A percentile compares a stretch with the other conserved stretches of the same genome.
Conservation (phyloP, 23 tunicate genomes). For the Ascidia mentula region DNA sequence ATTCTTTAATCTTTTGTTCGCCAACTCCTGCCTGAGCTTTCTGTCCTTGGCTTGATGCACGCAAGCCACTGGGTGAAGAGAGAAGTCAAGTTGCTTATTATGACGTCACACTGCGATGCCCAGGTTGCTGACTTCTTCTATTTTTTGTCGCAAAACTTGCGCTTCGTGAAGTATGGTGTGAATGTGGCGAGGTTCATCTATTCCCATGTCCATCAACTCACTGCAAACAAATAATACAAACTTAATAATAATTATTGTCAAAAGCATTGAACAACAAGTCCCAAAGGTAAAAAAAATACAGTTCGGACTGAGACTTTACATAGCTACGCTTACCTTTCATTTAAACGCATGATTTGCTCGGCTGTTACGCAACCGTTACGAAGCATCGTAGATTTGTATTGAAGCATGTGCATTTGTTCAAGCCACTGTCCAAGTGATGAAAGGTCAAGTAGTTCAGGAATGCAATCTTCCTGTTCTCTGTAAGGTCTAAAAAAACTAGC, state of each 20-base stretch:
- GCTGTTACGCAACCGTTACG: constrained; percentile 86
- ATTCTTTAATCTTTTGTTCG: no score
- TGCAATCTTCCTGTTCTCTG: constrained; percentile 70
- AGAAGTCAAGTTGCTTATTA: no score
- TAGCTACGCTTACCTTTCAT: constrained; percentile 50
- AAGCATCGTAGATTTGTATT: constrained; percentile 61
- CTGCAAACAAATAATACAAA: constrained; percentile 28
- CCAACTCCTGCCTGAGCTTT: no score
- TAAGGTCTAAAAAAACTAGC: constrained; percentile 67
- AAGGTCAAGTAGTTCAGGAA: constrained; percentile 80
- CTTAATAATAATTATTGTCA: background rate
- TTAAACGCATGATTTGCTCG: constrained; percentile 79
- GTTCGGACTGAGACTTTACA: background rate
- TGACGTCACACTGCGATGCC: constrained; percentile 66
- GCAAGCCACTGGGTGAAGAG: no score
- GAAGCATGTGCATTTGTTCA: constrained; percentile 70
- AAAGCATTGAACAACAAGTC: background rate
- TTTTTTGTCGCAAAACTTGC: constrained; percentile 46
- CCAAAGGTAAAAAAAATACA: background rate
- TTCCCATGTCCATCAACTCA: constrained; percentile 68
- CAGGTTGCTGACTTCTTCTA: constrained; percentile 47
- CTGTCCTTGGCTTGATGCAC: no score
- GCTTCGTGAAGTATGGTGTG: constrained; percentile 53
- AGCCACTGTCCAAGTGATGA: constrained; percentile 89
- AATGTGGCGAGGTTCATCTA: constrained; percentile 38